Evolutionary conservation across 2,888 invertebrate species (phyloP).

Genomic region (Acanthosepion lycidas): DNA sequence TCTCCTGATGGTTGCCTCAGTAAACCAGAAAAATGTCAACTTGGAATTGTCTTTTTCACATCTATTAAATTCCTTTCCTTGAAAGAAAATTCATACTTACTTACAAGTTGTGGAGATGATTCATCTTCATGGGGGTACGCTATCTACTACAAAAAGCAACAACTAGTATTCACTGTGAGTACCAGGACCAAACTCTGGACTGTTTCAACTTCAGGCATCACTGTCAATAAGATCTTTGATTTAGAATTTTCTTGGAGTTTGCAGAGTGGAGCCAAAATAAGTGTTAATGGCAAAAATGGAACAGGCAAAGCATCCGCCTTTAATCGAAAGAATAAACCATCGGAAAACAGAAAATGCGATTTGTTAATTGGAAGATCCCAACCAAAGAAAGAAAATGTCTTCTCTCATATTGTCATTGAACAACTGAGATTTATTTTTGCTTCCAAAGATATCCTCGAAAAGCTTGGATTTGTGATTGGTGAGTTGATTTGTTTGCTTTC

Average conservation of each 20-base stretch:
- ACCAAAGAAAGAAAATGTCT: conserved; percentile 22
- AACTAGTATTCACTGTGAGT: conserved; percentile 51
- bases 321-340: neutral
- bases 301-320: conserved; percentile 45
- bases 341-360: conserved; percentile 24
- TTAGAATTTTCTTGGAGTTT: conserved; percentile 53
- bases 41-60: conserved; percentile 50
- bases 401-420: conserved; percentile 50
- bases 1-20: conserved; percentile 41
- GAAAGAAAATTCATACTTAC: conserved; percentile 50
- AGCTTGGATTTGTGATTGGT: conserved; percentile 49
- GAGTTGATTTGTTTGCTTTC: conserved; percentile 35
- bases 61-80: conserved; percentile 50
- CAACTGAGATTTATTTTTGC: conserved; percentile 48
- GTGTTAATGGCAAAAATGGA: conserved; percentile 44
- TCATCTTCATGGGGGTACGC: conserved; percentile 51
- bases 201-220: conserved; percentile 46
- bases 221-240: conserved; percentile 49
- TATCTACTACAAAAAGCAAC: conserved; percentile 49
- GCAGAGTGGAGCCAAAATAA: conserved; percentile 49
- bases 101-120: conserved; percentile 52
- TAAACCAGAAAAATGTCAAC: conserved; percentile 50
- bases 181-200: conserved; percentile 51
- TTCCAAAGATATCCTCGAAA: conserved; percentile 50
- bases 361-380: conserved; percentile 50